phyloP scores from a whole-genome alignment of 2,888 invertebrate genomes.

The Chironomus riparius region DNA sequence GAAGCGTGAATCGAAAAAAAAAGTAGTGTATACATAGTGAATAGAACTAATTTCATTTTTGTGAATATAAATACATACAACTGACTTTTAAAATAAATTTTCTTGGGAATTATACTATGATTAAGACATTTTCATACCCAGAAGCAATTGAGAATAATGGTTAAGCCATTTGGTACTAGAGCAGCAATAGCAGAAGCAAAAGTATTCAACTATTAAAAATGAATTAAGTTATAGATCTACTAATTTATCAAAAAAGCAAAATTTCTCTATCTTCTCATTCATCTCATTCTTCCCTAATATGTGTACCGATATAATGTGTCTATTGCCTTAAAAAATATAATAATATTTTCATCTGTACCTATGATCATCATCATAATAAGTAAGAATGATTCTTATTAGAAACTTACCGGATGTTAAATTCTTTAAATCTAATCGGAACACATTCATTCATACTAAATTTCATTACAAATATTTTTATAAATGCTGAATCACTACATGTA shows the following conservation, averaged over 20 bases:
- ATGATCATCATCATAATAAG: not conserved
- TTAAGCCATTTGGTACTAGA: not conserved
- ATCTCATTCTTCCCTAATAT: not conserved
- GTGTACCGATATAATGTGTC: not conserved
- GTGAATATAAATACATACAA: not conserved
- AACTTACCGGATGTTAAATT: not conserved
- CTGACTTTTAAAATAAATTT: not conserved
- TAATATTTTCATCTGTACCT: not conserved
- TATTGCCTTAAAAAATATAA: not conserved
- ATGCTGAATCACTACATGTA: no score
- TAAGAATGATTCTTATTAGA: not conserved
- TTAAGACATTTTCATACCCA: constrained; percentile 10
- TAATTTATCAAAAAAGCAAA: not conserved
- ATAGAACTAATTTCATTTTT: not conserved
- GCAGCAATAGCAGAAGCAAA: not conserved
- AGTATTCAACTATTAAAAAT: constrained; percentile 7
- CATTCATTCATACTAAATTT: not conserved
- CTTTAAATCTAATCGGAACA: not conserved
- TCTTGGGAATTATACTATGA: not conserved
- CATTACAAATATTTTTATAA: not conserved
- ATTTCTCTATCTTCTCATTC: no score
- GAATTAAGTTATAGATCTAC: constrained; percentile 12
- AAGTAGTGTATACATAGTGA: not conserved
- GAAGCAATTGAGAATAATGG: not conserved
- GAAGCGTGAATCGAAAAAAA: constrained; percentile 6